A percentile compares a stretch with the other conserved stretches of the same genome.
phyloP scores from a whole-genome alignment of 2,888 invertebrate genomes.

The Allacma fusca region DNA sequence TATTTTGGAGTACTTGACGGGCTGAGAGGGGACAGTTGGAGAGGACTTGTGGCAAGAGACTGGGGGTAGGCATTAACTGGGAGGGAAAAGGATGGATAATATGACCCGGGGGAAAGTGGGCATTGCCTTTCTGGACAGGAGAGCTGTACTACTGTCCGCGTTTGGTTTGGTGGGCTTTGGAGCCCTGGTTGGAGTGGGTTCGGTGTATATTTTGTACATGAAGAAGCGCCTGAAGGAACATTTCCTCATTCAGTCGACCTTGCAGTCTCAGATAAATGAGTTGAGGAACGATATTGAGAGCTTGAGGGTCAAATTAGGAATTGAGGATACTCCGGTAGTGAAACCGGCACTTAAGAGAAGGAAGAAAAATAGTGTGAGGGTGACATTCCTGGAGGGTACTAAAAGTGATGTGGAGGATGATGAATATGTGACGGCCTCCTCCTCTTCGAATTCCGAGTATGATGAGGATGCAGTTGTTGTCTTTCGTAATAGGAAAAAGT shows the following conservation, averaged over 20 bases:
- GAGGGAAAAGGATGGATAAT: no score
- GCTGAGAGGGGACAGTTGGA: no score
- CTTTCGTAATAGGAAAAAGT: slow-evolving; percentile 1
- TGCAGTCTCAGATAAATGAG: slow-evolving; percentile 48
- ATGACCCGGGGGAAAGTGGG: slow-evolving; percentile 38
- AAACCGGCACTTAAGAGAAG: background rate
- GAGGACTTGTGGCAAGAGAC: no score
- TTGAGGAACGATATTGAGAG: slow-evolving; percentile 52
- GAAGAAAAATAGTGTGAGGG: slow-evolving; percentile 54
- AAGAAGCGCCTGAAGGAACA: slow-evolving; percentile 50
- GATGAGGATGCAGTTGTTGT: slow-evolving; percentile 35
- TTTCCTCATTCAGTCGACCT: slow-evolving; percentile 51
- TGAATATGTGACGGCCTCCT: slow-evolving; percentile 55
- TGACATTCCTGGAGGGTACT: slow-evolving; percentile 63
- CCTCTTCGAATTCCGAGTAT: slow-evolving; percentile 48
- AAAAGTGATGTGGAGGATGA: slow-evolving; percentile 57
- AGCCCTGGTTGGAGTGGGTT: slow-evolving; percentile 54
- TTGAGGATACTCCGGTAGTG: no score
- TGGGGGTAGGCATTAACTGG: no score
- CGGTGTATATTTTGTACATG: slow-evolving; percentile 53
- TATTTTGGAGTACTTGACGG: no score
- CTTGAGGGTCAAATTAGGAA: slow-evolving; percentile 35
- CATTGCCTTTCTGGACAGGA: slow-evolving; percentile 42
- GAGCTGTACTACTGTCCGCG: slow-evolving; percentile 47
- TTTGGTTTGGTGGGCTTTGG: slow-evolving; percentile 58